These are phyloP conservation scores for Philereme transversata DNA, from an alignment of 2,888 invertebrate species.

Conservation along the genomic window DNA sequence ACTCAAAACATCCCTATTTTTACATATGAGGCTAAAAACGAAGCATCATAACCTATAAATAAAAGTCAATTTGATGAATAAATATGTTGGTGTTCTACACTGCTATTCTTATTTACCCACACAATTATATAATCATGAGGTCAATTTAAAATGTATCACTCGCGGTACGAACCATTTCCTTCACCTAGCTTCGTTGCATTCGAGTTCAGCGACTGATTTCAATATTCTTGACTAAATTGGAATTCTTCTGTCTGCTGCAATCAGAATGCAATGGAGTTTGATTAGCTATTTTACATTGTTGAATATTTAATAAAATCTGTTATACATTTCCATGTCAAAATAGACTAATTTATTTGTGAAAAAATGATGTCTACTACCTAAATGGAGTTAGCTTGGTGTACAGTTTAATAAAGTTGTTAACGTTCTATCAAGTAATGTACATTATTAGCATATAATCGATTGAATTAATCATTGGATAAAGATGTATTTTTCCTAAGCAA, in stretches of 20 bases:
- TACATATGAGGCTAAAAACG: too few species aligned
- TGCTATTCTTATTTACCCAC: too few species aligned
- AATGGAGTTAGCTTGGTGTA: too few species aligned
- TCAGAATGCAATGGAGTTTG: constrained; percentile 12
- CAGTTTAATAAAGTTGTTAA: too few species aligned
- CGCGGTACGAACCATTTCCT: constrained; percentile 8
- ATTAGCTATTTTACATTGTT: constrained; percentile 16
- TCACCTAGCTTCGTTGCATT: constrained; percentile 8
- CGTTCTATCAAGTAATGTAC: too few species aligned
- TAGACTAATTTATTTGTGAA: too few species aligned
- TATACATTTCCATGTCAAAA: background rate
- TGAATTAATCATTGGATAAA: too few species aligned
- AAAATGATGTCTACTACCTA: too few species aligned
- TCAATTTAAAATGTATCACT: constrained; percentile 6
- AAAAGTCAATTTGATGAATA: background rate
- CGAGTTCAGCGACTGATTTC: constrained; percentile 15
- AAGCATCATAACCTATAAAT: too few species aligned
- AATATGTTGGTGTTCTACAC: background rate
- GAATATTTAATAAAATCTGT: constrained; percentile 10
- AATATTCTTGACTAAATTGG: constrained; percentile 24
- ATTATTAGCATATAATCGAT: too few species aligned
- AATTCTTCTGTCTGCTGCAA: constrained; percentile 21
- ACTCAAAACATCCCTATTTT: too few species aligned
- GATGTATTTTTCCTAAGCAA: too few species aligned
- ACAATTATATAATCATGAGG: background rate